A percentile compares a stretch with the other conserved stretches of the same genome.
Evolutionary conservation across 2,888 invertebrate genomes (phyloP).

Genomic region (Troides oblongomaculatus): DNA sequence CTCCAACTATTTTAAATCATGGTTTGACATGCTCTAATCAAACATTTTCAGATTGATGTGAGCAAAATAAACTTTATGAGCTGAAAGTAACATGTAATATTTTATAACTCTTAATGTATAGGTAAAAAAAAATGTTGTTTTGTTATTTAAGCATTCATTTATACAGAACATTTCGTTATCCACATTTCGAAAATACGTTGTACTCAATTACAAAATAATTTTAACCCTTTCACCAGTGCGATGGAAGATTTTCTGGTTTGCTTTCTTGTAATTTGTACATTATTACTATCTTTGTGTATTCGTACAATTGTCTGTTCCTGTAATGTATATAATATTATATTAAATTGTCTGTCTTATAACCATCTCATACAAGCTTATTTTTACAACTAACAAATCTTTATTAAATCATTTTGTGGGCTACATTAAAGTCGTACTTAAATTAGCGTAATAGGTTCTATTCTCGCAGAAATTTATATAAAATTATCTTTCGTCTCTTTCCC

Average conservation of each 20-base stretch:
- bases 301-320: not conserved
- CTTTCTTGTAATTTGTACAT: constrained; percentile 2
- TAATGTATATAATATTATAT: not conserved
- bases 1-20: not conserved
- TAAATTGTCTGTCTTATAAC: no score
- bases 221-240: constrained; percentile 1
- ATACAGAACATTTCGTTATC: not conserved
- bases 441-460: no score
- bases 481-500: no score
- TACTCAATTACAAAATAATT: constrained; percentile 4
- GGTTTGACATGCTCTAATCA: not conserved
- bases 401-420: no score
- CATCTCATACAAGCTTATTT: no score
- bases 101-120: not conserved
- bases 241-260: not conserved
- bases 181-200: not conserved
- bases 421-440: no score
- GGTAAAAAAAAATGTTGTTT: not conserved
- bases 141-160: not conserved
- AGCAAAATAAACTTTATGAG: not conserved
- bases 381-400: no score
- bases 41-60: not conserved
- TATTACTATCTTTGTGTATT: constrained; percentile 3
- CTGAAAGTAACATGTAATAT: not conserved
- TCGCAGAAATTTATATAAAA: no score